These are phyloP conservation scores for Pelochelys cantorii DNA, from an alignment of 2,797 vertebrate genomes.

Conservation along the genomic window DNA sequence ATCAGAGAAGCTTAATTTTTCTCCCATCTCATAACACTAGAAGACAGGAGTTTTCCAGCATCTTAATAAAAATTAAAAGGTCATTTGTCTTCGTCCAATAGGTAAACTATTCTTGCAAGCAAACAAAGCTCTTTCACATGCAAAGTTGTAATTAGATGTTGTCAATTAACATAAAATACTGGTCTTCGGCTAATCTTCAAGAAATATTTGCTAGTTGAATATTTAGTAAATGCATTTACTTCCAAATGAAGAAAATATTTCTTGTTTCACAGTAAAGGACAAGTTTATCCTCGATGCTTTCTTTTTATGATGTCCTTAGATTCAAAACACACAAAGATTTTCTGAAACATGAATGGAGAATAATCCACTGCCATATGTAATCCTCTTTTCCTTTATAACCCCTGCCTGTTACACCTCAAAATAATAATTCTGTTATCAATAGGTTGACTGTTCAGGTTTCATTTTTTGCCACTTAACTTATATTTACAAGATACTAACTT, in stretches of 20 bases:
- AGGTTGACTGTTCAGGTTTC: slow-evolving; percentile 6
- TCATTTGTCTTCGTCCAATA: slow-evolving; percentile 43
- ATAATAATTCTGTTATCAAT: neutral
- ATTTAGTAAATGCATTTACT: slow-evolving; percentile 23
- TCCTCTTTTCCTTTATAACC: neutral
- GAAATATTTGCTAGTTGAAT: slow-evolving; percentile 38
- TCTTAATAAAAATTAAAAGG: slow-evolving; percentile 1
- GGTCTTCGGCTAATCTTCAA: slow-evolving; percentile 24
- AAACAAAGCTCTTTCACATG: slow-evolving; percentile 59
- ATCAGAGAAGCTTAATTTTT: accelerated
- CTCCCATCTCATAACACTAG: neutral
- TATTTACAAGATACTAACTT: neutral
- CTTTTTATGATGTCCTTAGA: neutral
- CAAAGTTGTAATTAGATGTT: slow-evolving; percentile 38
- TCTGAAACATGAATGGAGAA: neutral
- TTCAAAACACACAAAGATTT: neutral
- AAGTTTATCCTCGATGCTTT: accelerated
- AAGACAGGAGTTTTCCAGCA: slow-evolving; percentile 3
- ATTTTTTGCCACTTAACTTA: neutral
- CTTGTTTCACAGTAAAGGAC: neutral
- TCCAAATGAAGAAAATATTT: neutral
- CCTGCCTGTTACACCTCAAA: accelerated
- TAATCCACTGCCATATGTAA: neutral
- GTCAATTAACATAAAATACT: slow-evolving; percentile 12
- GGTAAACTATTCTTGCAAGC: slow-evolving; percentile 56